Conservation (phyloP, 2,113 vertebrate genomes). For the Quiscalus mexicanus region DNA sequence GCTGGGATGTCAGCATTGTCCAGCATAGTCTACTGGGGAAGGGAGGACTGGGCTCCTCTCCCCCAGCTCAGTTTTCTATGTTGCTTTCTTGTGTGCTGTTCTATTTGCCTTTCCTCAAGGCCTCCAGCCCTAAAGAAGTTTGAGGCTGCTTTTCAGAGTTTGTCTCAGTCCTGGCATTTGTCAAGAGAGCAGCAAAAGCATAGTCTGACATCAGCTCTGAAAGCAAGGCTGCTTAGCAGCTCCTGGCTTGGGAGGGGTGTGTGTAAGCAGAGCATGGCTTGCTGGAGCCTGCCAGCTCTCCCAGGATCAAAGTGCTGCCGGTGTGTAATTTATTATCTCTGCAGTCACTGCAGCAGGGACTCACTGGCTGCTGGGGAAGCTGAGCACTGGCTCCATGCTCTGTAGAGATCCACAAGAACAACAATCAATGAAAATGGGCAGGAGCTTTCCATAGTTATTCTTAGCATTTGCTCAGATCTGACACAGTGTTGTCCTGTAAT, state of each 20-base stretch:
- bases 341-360: slow-evolving; percentile 35
- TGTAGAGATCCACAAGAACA: neutral
- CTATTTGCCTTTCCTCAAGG: neutral
- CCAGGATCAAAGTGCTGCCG: neutral
- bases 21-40: neutral
- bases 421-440: neutral
- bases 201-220: slow-evolving; percentile 20
- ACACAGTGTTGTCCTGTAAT: neutral
- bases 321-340: slow-evolving; percentile 45
- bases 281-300: neutral
- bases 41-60: neutral
- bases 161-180: neutral
- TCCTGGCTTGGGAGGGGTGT: neutral
- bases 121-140: neutral
- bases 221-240: slow-evolving; percentile 15
- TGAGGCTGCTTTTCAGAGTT: neutral
- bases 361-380: neutral
- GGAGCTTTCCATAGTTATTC: neutral
- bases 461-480: neutral
- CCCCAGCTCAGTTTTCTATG: neutral
- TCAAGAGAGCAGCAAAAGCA: neutral
- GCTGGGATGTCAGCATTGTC: neutral
- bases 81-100: neutral
- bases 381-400: neutral
- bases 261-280: neutral